Percentiles rank a stretch among this genome's conserved stretches.
These are phyloP conservation scores for Dolichomitus sp. DNA, from an alignment of 2,888 invertebrate genomes.

Conservation along the genomic window DNA sequence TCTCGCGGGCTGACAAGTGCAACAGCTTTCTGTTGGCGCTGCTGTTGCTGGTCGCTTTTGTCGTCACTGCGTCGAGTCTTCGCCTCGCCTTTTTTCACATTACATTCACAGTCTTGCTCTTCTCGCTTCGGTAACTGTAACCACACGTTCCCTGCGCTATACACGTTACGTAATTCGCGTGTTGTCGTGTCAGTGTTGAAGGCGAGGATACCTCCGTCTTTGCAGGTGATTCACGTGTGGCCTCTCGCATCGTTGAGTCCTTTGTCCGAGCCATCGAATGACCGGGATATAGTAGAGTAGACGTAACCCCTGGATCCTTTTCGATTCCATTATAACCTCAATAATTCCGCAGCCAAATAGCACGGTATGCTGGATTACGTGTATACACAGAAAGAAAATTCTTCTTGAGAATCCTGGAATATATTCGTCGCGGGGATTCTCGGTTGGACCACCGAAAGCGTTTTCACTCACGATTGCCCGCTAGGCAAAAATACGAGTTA, in stretches of 20 bases:
- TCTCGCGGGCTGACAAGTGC: constrained; percentile 70
- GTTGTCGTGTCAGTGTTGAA: constrained; percentile 43
- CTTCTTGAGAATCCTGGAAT: constrained; percentile 14
- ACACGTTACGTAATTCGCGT: constrained; percentile 55
- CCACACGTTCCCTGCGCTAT: constrained; percentile 19
- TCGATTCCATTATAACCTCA: constrained; percentile 53
- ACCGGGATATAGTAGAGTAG: constrained; percentile 26
- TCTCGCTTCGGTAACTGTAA: constrained; percentile 59
- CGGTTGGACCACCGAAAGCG: constrained; percentile 64
- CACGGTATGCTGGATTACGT: constrained; percentile 56
- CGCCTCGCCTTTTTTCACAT: constrained; percentile 55
- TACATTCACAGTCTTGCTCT: constrained; percentile 40
- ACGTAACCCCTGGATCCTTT: constrained; percentile 20
- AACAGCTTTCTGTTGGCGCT: constrained; percentile 42
- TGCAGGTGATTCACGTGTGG: constrained; percentile 68
- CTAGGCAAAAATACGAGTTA: too few relatives aligned
- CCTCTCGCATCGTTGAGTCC: constrained; percentile 45
- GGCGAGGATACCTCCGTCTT: constrained; percentile 17
- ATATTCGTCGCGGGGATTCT: constrained; percentile 62
- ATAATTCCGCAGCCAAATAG: constrained; percentile 54
- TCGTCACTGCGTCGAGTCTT: constrained; percentile 56
- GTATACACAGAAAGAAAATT: constrained; percentile 42
- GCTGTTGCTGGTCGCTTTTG: constrained; percentile 56
- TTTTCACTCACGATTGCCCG: too few relatives aligned
- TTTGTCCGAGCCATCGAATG: constrained; percentile 51